These are phyloP conservation scores for Scolopax mira DNA, from an alignment of 2,113 vertebrate species.

Conservation along the genomic window DNA sequence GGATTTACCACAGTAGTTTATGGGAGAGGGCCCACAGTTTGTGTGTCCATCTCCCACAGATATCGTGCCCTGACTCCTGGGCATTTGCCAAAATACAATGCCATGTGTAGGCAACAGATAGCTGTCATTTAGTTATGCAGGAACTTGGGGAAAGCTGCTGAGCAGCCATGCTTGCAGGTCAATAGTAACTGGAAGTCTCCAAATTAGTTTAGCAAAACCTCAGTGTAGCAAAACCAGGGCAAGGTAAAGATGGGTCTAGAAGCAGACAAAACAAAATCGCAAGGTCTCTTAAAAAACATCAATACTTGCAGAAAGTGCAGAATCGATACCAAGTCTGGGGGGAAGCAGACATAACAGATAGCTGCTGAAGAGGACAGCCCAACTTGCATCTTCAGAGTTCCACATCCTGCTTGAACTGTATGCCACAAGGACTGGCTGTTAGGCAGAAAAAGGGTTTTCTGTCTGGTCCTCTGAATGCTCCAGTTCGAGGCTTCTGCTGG, in stretches of 20 bases:
- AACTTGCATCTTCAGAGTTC: neutral
- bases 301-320: neutral
- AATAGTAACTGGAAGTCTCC: neutral
- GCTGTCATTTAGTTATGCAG: neutral
- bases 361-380: neutral
- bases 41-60: neutral
- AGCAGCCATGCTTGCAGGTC: neutral
- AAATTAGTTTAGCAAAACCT: neutral
- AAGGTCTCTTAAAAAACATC: neutral
- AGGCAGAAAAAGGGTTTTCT: neutral
- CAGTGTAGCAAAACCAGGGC: neutral
- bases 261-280: neutral
- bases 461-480: neutral
- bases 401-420: neutral
- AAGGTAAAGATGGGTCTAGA: neutral
- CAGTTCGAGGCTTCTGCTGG: neutral
- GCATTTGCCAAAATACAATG: neutral
- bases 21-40: neutral
- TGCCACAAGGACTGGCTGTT: no score
- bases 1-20: neutral
- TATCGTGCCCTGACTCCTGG: accelerated
- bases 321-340: neutral
- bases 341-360: neutral
- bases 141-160: neutral
- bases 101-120: neutral